Evolutionary conservation across 2,888 invertebrate species (phyloP), one percentile per base, ranked within the genome.

Genomic region (Lathronympha strigana): DNA sequence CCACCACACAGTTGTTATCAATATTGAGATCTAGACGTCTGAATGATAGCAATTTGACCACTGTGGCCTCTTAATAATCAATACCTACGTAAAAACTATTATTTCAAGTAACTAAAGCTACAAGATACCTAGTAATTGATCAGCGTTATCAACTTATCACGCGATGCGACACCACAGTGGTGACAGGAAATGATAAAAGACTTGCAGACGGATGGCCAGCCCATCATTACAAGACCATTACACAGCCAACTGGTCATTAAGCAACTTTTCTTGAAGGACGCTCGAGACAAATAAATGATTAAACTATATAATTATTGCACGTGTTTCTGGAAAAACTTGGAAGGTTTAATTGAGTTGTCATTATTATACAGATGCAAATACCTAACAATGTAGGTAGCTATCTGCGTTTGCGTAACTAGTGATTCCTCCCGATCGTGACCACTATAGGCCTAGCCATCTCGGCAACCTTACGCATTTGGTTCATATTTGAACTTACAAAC

Each of bases 101-200:
- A n/a, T n/a, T n/a, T n/a, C n/a, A n/a, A 43, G 43, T 19, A 17
- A 43, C 3, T n/a, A 17, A 1, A 21, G 13, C 33, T 17, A 17
- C 40, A 28, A 43, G 40, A 40, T 43, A n/a, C 1, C 13, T 13
- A 36, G 23, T 49, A 49, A 61, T 50, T 38, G 60, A 19, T 38
- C 38, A 15, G 25, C 13, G 11, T 36, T 49, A 17, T 49, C 58
- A 58, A 6, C 5, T 36, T 49, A 17, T 49, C 58, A 58, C 45
- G 58, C 45, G 47, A 28, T 36, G n/a, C 23, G 36, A 60, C 60
- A 49, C n/a, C 60, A 38, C 49, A 50, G 49, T 38, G 50, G 25
- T 61, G 61, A 61, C 61, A 61, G 61, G 61, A 61, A 61, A 50
- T 50, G 61, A 61, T 50, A 61, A 50, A 61, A 61, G 61, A 61